These are phyloP conservation scores for Plusia festucae DNA, from an alignment of 2,888 invertebrate species.

Conservation along the genomic window DNA sequence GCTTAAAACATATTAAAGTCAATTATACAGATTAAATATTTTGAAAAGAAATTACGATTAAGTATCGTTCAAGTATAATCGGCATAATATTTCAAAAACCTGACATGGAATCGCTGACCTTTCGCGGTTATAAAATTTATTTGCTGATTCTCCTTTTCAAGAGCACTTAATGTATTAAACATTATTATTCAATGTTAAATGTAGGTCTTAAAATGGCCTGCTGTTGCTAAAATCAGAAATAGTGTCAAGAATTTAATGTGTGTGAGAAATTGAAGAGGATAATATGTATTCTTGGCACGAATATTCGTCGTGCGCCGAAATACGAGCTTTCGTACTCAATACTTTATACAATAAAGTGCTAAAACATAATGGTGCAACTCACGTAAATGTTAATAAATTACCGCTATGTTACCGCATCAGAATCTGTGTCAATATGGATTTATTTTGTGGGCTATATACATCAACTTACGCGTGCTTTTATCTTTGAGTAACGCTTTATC, in stretches of 20 bases:
- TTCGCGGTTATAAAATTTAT: slow-evolving; percentile 46
- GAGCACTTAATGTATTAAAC: slow-evolving; percentile 41
- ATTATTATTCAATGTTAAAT: slow-evolving; percentile 40
- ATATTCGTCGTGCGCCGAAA: slow-evolving; percentile 56
- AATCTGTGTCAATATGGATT: slow-evolving; percentile 29
- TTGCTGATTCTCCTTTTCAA: slow-evolving; percentile 44
- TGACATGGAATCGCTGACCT: slow-evolving; percentile 39
- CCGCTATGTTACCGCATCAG: slow-evolving; percentile 34
- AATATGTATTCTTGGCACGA: slow-evolving; percentile 56
- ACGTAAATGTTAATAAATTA: slow-evolving; percentile 32
- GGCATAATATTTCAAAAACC: slow-evolving; percentile 38
- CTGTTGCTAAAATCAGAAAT: slow-evolving; percentile 28
- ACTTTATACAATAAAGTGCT: slow-evolving; percentile 21
- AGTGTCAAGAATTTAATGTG: slow-evolving; percentile 37
- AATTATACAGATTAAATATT: slow-evolving; percentile 39
- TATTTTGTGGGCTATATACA: slow-evolving; percentile 8
- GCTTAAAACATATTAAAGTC: slow-evolving; percentile 20
- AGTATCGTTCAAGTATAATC: slow-evolving; percentile 22
- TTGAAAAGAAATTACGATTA: slow-evolving; percentile 35
- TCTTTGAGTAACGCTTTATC: background rate
- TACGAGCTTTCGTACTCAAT: slow-evolving; percentile 43
- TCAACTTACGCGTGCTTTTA: slow-evolving; percentile 6
- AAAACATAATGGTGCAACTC: slow-evolving; percentile 42
- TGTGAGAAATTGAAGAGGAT: slow-evolving; percentile 42
- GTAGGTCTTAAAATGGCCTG: slow-evolving; percentile 26